These are phyloP conservation scores for Bothrops alternatus DNA, from an alignment of 2,797 vertebrate species.

Conservation along the genomic window DNA sequence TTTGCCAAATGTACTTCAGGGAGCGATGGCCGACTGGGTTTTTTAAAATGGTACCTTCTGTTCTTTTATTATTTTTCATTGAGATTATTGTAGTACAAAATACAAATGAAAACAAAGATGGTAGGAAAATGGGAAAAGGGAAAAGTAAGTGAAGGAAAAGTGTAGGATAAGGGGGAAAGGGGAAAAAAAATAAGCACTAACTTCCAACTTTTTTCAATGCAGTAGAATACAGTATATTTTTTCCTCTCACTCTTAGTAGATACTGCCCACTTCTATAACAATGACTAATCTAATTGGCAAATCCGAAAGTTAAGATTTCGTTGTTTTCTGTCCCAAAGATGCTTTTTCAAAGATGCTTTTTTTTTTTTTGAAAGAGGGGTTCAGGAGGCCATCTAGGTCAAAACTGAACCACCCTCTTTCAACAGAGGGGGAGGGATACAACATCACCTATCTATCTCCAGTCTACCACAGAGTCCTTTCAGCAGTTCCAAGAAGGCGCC, in stretches of 20 bases:
- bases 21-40: neutral
- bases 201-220: neutral
- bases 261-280: neutral
- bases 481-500: too few relatives aligned
- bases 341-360: too few relatives aligned
- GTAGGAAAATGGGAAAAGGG: neutral
- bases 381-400: too few relatives aligned
- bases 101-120: neutral
- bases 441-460: too few relatives aligned
- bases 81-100: neutral
- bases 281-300: neutral
- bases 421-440: too few relatives aligned
- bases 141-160: neutral
- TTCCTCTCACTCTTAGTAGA: neutral
- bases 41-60: neutral
- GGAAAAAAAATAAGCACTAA: neutral
- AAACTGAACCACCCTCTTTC: too few relatives aligned
- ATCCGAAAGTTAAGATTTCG: neutral
- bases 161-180: neutral
- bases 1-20: neutral
- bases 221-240: neutral
- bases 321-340: neutral
- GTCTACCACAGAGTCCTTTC: too few relatives aligned
- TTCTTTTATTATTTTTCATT: neutral
- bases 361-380: too few relatives aligned